These are phyloP conservation scores for Acanthisitta chloris DNA, from an alignment of 2,113 vertebrate species.

Conservation along the genomic window DNA sequence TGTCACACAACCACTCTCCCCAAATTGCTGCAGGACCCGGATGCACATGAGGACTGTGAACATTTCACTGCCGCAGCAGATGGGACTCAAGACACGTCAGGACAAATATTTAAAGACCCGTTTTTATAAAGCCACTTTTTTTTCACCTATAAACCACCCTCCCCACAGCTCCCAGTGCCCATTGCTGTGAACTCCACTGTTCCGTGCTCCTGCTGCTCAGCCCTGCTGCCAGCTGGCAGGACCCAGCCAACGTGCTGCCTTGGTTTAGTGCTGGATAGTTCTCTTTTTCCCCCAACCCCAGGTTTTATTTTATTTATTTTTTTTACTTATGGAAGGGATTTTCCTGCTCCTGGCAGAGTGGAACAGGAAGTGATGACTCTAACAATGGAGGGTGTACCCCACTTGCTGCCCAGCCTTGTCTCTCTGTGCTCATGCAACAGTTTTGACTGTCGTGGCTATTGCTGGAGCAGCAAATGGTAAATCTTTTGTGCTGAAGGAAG, in stretches of 20 bases:
- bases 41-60: background rate
- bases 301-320: background rate
- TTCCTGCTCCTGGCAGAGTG: background rate
- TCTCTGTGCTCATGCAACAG: background rate
- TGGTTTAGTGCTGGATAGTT: background rate
- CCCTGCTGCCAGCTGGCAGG: accelerated
- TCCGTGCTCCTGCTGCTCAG: background rate
- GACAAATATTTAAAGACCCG: constrained; percentile 63
- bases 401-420: background rate
- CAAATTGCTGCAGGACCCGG: background rate
- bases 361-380: background rate
- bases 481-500: background rate
- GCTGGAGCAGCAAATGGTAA: background rate
- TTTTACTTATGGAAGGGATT: constrained; percentile 32
- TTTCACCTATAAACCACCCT: background rate
- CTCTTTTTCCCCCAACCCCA: background rate
- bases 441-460: background rate
- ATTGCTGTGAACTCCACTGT: background rate
- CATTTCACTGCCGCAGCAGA: background rate
- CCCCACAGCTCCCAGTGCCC: background rate
- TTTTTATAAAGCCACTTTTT: constrained; percentile 38
- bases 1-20: accelerated
- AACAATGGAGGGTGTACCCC: background rate
- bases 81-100: background rate
- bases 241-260: background rate